Evolutionary conservation across 2,113 vertebrate genomes (phyloP), one percentile per base, ranked within the genome.

Genomic region (Mormyrus iriodes): DNA sequence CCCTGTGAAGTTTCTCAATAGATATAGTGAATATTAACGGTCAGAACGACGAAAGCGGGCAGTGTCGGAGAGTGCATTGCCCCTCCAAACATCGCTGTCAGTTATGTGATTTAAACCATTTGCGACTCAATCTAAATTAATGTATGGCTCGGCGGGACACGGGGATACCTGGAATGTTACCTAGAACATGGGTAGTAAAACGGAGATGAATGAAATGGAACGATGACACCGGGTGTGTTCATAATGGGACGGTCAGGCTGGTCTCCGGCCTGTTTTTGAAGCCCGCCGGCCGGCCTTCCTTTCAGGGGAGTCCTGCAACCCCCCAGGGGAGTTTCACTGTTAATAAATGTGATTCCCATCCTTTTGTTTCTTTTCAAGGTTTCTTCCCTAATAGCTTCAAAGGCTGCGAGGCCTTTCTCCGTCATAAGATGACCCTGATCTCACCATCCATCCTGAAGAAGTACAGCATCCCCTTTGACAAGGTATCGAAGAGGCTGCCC

Each of bases 391-490:
- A 96, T 93, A 98, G 97, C 91, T 97, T 95, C 90, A 97, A 98
- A 93, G 97, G 96, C 2, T 99, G 98, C 92, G 97, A 98, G 93
- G 98, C 98, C 89, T 99, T 99, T 95, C 97, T 99, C 90, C 96
- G 98, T 90, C 98, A 99, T 94, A 99, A 99, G 96, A 99, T 99
- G 98, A 99, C 97, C 88, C 94, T 99, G 83, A 98, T 99, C 92
- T 99, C 98, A 87, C 98, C 98, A 0, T 98, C 97, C 58, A 93
- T 99, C 92, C 92, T 99, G 90, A 99, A 98, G 94, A 98, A 98
- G 89, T 98, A 99, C 17, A 96, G 98, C 91, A 99, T 99, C 95
- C 98, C 98, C 91, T 99, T 99, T 95, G 96, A 98, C 94, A 99
- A 98, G 98, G 98, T 99, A 96, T 49, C 12, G 15, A 9, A 21